These are phyloP conservation scores for Hydrozoanthus gracilis DNA, from an alignment of 92 coral and sea anemone genomes.

Conservation along the genomic window DNA sequence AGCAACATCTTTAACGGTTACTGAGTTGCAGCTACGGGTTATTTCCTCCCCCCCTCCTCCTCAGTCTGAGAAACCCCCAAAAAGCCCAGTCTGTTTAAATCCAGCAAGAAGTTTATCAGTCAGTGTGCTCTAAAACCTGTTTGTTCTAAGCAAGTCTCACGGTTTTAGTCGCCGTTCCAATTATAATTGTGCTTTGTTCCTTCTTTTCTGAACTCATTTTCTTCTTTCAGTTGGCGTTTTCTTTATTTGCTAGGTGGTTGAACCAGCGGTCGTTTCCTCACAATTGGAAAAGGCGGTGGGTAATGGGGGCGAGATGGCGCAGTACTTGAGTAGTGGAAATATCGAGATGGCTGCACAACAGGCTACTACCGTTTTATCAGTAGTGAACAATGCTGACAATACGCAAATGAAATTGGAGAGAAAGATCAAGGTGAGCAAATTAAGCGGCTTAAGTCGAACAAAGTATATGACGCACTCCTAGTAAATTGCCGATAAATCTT, in stretches of 20 bases:
- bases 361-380: slow-evolving; percentile 80
- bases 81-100: no score
- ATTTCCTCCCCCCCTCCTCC: no score
- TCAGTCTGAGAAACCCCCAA: no score
- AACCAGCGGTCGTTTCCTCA: slow-evolving; percentile 56
- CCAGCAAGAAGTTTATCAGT: no score
- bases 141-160: no score
- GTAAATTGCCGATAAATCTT: not conserved
- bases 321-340: slow-evolving; percentile 64
- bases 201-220: not conserved
- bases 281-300: slow-evolving; percentile 61
- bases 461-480: not conserved
- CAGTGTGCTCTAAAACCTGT: no score
- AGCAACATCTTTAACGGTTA: no score
- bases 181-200: not conserved
- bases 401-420: slow-evolving; percentile 44
- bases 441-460: not conserved
- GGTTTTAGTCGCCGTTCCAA: not conserved
- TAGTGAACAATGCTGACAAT: slow-evolving; percentile 66
- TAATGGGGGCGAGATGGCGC: slow-evolving; percentile 64
- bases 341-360: slow-evolving; percentile 85
- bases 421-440: slow-evolving; percentile 66
- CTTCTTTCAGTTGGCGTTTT: not conserved
- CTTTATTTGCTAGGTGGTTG: slow-evolving; percentile 59
- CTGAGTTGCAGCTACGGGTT: no score